Conservation (phyloP, 2,888 invertebrate species). For the Bhutanitis thaidina region DNA sequence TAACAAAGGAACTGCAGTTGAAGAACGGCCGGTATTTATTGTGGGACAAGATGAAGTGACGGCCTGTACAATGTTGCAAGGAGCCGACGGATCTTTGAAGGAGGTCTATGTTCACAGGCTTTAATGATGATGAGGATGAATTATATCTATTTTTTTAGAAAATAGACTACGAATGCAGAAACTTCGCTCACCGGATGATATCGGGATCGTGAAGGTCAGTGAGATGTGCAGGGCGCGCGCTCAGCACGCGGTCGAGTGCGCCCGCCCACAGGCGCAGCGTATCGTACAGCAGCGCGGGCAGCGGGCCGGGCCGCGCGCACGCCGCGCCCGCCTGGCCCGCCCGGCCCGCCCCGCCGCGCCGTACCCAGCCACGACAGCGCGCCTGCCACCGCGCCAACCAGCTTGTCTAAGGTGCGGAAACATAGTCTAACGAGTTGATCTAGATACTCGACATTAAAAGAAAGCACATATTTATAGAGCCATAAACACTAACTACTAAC, state of each 20-base stretch:
- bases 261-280: slow-evolving; percentile 51
- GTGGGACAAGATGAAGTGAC: too few relatives aligned
- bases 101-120: too few relatives aligned
- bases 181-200: slow-evolving; percentile 36
- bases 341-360: slow-evolving; percentile 12
- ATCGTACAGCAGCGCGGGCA: slow-evolving; percentile 61
- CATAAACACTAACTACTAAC: too few relatives aligned
- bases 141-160: too few relatives aligned
- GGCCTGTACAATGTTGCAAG: too few relatives aligned
- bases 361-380: slow-evolving; percentile 29
- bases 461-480: too few relatives aligned
- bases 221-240: slow-evolving; percentile 36
- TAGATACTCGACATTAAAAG: not conserved
- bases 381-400: slow-evolving; percentile 35
- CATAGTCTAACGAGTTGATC: not conserved
- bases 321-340: slow-evolving; percentile 14
- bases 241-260: slow-evolving; percentile 40
- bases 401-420: slow-evolving; percentile 19
- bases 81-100: too few relatives aligned
- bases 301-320: slow-evolving; percentile 29
- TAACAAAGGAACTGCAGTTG: too few relatives aligned
- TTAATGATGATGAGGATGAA: too few relatives aligned
- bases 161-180: too few relatives aligned
- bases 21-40: too few relatives aligned
- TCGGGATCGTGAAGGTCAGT: slow-evolving; percentile 49